Conservation (phyloP, 2,113 vertebrate genomes). For the Lynx canadensis region DNA sequence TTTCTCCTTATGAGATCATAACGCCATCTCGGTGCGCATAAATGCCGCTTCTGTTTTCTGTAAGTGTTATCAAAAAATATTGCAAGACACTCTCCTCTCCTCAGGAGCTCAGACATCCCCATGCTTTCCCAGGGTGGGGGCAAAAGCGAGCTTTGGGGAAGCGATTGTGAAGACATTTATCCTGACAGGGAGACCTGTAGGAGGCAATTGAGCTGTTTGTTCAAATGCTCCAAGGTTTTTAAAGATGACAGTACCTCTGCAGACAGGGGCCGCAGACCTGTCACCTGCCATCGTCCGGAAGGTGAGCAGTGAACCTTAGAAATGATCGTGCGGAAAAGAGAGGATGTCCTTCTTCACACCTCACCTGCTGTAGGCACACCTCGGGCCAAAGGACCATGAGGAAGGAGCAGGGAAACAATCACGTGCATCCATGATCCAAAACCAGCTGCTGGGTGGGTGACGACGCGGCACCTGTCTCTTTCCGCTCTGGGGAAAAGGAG, state of each 20-base stretch:
- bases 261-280: not conserved
- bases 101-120: not conserved
- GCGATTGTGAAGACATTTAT: not conserved
- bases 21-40: not conserved
- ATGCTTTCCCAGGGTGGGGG: not conserved
- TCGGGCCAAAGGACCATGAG: rapidly evolving
- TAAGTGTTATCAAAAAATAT: not conserved
- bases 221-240: not conserved
- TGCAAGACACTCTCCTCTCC: not conserved
- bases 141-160: not conserved
- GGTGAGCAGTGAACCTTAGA: not conserved
- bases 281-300: not conserved
- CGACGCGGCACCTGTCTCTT: not conserved
- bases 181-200: not conserved
- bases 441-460: not conserved
- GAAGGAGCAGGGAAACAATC: not conserved
- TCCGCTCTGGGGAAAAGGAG: not conserved
- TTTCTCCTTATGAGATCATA: not conserved
- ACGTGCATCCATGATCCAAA: not conserved
- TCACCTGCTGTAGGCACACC: not conserved
- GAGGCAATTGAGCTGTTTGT: too few species aligned
- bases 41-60: not conserved
- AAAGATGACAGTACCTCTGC: not conserved
- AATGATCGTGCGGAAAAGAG: not conserved
- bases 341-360: not conserved